phyloP scores from a whole-genome alignment of 2,888 invertebrate species.

The Philereme transversata region DNA sequence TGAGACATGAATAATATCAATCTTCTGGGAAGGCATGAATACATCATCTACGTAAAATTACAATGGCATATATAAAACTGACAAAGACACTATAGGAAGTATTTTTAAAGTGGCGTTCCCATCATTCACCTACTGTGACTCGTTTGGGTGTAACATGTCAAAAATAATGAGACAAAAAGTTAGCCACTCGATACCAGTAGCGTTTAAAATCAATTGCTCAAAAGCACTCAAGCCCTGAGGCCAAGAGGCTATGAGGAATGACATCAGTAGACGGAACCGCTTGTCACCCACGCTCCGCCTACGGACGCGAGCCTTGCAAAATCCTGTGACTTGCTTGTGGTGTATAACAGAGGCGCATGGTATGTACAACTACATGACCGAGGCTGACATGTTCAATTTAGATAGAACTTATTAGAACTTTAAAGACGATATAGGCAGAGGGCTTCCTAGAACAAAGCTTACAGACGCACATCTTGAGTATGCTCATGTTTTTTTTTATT shows the following conservation, averaged over 20 bases:
- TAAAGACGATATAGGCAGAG: too few species aligned
- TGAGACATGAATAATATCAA: constrained; percentile 15
- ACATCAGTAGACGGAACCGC: constrained; percentile 78
- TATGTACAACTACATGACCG: too few species aligned
- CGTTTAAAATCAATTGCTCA: constrained; percentile 20
- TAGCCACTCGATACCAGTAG: constrained; percentile 14
- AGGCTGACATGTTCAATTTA: not conserved
- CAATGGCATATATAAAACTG: not conserved
- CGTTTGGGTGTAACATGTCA: constrained; percentile 2
- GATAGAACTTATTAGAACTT: too few species aligned
- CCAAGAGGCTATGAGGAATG: constrained; percentile 53
- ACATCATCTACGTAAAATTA: not conserved
- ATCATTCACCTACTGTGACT: too few species aligned
- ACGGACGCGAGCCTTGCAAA: constrained; percentile 71
- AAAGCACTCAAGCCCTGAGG: constrained; percentile 42
- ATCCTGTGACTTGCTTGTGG: constrained; percentile 45
- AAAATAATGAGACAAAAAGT: constrained; percentile 9
- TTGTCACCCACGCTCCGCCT: constrained; percentile 70
- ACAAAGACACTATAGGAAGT: not conserved
- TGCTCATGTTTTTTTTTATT: too few species aligned
- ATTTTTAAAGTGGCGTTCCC: not conserved
- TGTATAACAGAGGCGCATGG: constrained; percentile 27
- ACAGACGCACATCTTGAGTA: too few species aligned
- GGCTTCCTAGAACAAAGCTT: too few species aligned
- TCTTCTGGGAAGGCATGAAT: too few species aligned